Base-by-base conservation (phyloP, 53 echinoderm and acorn worm genomes). In the Temnopleurus reevesii region DNA sequence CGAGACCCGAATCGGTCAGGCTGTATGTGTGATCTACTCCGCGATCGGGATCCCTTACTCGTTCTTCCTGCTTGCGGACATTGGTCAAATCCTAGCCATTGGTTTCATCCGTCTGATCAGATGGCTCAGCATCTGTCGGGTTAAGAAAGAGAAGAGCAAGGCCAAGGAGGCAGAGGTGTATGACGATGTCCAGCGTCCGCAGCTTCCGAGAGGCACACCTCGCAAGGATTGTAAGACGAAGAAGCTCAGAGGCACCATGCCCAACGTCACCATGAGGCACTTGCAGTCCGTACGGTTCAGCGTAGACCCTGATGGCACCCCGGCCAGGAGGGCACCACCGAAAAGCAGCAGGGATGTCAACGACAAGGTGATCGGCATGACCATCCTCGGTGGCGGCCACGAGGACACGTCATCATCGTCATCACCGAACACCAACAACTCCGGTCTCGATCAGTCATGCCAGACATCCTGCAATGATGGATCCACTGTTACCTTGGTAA, bases 11-110 rank as follows among this genome's bases (percentile, higher is more conserved):
- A 27, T 29, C 0, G 96, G 96, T 46, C 76, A 91, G 25, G 60
- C 77, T 5, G 89, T 96, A 77, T 89, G 91, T 54, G 92, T 94
- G 5, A 27, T 94, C 15, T 96, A 94, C 92, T 90, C 91, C 4
- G 66, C 81, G 7, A 60, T 96, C 21, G 96, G 96, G 10, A 92
- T 96, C 29, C 96, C 96, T 0, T 66, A 94, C 10, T 91, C 91
- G n/a, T 91, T 96, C 86, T 92, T 93, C 10, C 92, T 91, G 71
- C 59, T 96, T 55, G 96, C 92, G n/a, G 96, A 92, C 45, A 89
- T 96, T 13, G 96, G 96, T 5, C 90, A 81, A 43, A 81, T 94
- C n/a, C 91, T 96, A 0, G 96, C 96, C 17, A 3, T 87, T 3
- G 88, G 28, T 18, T 87, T 87, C 71, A 87, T 87, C 19, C 17